phyloP scores from a whole-genome alignment of 2,888 invertebrate genomes.

The Congeria kusceri region DNA sequence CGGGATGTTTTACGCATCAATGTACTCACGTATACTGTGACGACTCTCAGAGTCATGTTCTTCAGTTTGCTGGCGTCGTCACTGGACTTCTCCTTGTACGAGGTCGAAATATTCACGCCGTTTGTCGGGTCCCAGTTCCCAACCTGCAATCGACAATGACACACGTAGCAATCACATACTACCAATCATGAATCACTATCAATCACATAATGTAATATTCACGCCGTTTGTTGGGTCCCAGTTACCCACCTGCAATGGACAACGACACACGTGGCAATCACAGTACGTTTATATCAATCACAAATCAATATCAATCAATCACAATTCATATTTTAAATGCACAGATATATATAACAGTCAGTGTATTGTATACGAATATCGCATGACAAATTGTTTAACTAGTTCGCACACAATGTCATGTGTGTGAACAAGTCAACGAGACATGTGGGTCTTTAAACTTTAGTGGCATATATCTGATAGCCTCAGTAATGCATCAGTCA shows the following conservation, averaged over 20 bases:
- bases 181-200: constrained; percentile 46
- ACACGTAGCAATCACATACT: constrained; percentile 61
- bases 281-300: too few species aligned
- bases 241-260: constrained; percentile 71
- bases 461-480: too few species aligned
- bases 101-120: constrained; percentile 75
- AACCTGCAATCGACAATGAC: constrained; percentile 56
- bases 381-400: too few species aligned
- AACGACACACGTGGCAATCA: not conserved
- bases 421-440: too few species aligned
- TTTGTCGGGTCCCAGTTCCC: constrained; percentile 74
- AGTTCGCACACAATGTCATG: too few species aligned
- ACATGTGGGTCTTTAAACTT: too few species aligned
- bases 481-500: too few species aligned
- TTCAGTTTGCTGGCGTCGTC: constrained; percentile 66
- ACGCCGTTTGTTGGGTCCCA: constrained; percentile 67
- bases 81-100: constrained; percentile 47
- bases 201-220: constrained; percentile 48
- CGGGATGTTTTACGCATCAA: not conserved
- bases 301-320: too few species aligned
- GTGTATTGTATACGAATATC: too few species aligned
- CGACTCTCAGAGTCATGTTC: constrained; percentile 83
- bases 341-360: too few species aligned
- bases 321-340: too few species aligned
- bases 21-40: constrained; percentile 82